A percentile compares a stretch with the other conserved stretches of the same genome.
phyloP scores from a whole-genome alignment of 2,797 vertebrate genomes.

The Schizopygopsis pylzovi region DNA sequence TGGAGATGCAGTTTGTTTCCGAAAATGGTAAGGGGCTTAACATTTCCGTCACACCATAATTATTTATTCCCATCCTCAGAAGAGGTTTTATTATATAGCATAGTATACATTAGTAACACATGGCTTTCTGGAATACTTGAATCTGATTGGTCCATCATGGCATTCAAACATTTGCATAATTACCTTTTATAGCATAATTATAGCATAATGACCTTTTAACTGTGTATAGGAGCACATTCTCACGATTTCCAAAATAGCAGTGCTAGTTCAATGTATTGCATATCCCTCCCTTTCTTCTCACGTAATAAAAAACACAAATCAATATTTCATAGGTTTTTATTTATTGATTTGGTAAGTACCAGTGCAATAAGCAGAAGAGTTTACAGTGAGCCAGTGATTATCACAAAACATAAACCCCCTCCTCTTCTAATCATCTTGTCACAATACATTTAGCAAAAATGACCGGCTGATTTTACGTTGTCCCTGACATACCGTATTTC shows the following conservation, averaged over 20 bases:
- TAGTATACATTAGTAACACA: neutral
- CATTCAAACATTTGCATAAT: neutral
- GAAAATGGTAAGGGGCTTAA: neutral
- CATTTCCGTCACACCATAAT: neutral
- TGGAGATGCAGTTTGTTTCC: neutral
- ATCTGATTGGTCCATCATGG: neutral
- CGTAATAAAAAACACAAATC: conserved; percentile 23
- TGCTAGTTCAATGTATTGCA: neutral
- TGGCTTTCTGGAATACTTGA: neutral
- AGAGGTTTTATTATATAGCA: neutral
- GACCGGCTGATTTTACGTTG: neutral
- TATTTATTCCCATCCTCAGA: neutral
- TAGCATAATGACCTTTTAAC: neutral
- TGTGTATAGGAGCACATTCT: neutral
- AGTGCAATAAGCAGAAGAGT: conserved; percentile 3
- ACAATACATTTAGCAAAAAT: neutral
- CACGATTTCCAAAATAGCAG: neutral
- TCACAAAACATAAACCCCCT: neutral
- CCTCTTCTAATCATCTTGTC: neutral
- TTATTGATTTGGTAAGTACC: conserved; percentile 32
- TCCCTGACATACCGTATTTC: neutral
- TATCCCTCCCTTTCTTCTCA: neutral
- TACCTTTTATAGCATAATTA: too few relatives aligned
- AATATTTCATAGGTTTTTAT: conserved; percentile 31
- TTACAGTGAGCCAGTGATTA: neutral